Evolutionary conservation across 2,888 invertebrate species (phyloP).

Genomic region (Thymelicus lineola): DNA sequence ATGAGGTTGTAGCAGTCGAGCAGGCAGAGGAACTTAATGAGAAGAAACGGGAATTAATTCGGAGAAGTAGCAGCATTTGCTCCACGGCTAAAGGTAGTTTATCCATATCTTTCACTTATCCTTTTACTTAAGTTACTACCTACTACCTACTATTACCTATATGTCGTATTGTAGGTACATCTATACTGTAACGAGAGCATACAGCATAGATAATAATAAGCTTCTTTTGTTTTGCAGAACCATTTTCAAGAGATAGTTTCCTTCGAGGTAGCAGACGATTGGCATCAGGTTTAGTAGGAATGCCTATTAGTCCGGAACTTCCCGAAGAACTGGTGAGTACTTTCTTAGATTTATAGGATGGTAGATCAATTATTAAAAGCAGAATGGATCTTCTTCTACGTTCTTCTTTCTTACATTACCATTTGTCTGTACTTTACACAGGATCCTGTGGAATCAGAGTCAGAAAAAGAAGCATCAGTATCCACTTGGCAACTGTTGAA

Average conservation of each 20-base stretch:
- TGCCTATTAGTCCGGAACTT: slow-evolving; percentile 10
- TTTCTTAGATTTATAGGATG: slow-evolving; percentile 32
- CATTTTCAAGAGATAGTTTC: slow-evolving; percentile 51
- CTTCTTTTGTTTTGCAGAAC: slow-evolving; percentile 47
- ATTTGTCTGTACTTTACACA: not conserved
- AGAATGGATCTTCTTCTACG: too few species aligned
- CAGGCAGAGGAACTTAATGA: slow-evolving; percentile 31
- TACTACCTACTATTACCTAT: too few species aligned
- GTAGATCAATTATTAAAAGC: too few species aligned
- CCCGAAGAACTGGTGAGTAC: slow-evolving; percentile 16
- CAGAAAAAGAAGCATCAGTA: slow-evolving; percentile 46
- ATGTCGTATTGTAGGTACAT: too few species aligned
- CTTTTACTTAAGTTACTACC: too few species aligned
- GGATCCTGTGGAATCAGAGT: slow-evolving; percentile 44
- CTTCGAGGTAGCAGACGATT: slow-evolving; percentile 58
- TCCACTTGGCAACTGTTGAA: slow-evolving; percentile 65
- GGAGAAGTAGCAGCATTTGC: slow-evolving; percentile 50
- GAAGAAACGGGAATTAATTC: slow-evolving; percentile 43
- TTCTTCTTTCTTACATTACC: too few species aligned
- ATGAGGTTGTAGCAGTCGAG: slow-evolving; percentile 45
- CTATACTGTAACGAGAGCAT: too few species aligned
- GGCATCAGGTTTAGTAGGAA: slow-evolving; percentile 51
- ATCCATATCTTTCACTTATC: not conserved
- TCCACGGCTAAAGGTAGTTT: slow-evolving; percentile 53
- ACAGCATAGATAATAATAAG: not conserved